Evolutionary conservation across 2,888 invertebrate genomes (phyloP), one percentile per base, ranked within the genome.

Genomic region (Noctua janthe): DNA sequence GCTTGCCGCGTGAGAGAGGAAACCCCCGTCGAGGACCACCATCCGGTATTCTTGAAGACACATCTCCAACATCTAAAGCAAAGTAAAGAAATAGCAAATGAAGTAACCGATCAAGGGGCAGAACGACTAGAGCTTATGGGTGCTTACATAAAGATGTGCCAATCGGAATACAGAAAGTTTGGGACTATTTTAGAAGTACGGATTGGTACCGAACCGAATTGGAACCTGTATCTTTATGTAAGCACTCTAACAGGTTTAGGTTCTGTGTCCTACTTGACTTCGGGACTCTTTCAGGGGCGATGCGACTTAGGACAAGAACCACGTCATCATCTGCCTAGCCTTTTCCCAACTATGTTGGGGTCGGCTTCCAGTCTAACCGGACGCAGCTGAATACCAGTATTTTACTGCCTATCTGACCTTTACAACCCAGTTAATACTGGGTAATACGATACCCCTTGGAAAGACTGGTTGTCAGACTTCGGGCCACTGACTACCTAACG

Each of bases 31-130:
- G 73, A 98, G 94, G 8, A 98, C 97, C 82, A 98, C 97, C 93
- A 98, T 97, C 72, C 97, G 97, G 93, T 98, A 98, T 88, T 97
- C 97, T 93, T 98, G 97, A 84, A 98, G 97, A 93, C 98, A 98
- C 97, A 98, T 97, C 94, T 98, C 98, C 91, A 98, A 95, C 98
- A 98, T 98, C 98, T 98, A 94, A 23, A 20, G 11, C 0, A 35
- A 29, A 83, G n/a, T 0, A 39, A 5, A 59, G 0, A 17, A 0
- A 20, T 8, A 35, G n/a, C 8, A 29, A 29, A 7, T 64, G 0
- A 47, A 20, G 51, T 51, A 6, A 17, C 39, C 29, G 11, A 11
- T 11, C 20, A 10, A 66, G 66, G 39, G 20, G 20, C 35, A 64
- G 64, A 35, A 17, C 17, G 35, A 17, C 35, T 35, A 62, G 7